Evolutionary conservation across 2,888 invertebrate species (phyloP), one percentile per base, ranked within the genome.

Genomic region (Drosophila crucigera): DNA sequence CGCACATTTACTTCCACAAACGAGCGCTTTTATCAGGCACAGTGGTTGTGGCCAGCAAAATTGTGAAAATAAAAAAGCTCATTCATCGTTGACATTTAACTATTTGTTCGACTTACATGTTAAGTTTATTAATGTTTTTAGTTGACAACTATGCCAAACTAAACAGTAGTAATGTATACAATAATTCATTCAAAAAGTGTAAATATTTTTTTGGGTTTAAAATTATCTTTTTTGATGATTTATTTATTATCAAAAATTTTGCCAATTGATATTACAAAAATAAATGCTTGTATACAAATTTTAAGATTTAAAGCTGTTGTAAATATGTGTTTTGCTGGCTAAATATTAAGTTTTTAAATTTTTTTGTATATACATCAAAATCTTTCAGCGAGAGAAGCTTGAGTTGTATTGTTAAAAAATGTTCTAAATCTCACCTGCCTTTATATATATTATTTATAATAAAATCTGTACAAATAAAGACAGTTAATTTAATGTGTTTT

Each of bases 1-100:
- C 73, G 78, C 78, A 76, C 78, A 81, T 64, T 76, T 68, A 83
- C 87, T 78, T 70, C 68, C 71, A 71, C 73, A 63, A 67, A 65
- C 68, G 16, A 28, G 55, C 33, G 58, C 66, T 55, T 31, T 31
- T 25, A 33, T 25, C 60, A 52, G 47, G 7, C 33, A 69, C 80
- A 75, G 70, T 77, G 80, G 77, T 35, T 53, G 37, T 50, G 50
- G 14, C 19, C 19, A 19, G 19, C 14, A 37, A 54, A 25, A 35
- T 16, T 31, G 25, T 55, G n/a, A 11, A 22, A 7, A 5, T 10
- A 3, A 25, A 35, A 25, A 54, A 3, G 19, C 10, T 25, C 9
- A 35, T 19, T 33, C 16, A 16, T 43, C 14, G 43, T 43, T 22
- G 7, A 22, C 22, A 22, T 22, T 47, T 47, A 7, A 14, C 22